Evolutionary conservation across 1,140 invertebrate species (phyloP).

Genomic region (Solenopsis invicta): DNA sequence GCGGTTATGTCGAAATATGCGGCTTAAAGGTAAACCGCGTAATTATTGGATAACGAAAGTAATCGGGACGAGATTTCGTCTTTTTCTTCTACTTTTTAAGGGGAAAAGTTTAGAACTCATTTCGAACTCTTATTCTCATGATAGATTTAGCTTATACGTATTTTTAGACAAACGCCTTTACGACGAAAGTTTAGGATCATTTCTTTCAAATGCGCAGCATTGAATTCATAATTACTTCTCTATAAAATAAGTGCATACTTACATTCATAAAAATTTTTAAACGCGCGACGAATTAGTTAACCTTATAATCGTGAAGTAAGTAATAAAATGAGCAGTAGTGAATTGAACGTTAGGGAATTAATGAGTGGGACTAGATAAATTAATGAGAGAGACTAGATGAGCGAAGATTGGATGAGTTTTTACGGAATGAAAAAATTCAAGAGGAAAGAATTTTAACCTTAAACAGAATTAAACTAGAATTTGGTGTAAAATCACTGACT

Average conservation of each 20-base stretch:
- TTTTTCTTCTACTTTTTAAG: neutral
- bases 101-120: neutral
- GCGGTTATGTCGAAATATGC: conserved; percentile 68
- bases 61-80: neutral
- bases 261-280: neutral
- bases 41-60: conserved; percentile 20
- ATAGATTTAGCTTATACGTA: neutral
- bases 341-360: neutral
- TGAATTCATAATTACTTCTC: neutral
- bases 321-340: neutral
- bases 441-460: neutral
- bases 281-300: neutral
- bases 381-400: too few species aligned
- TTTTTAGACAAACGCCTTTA: neutral
- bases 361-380: neutral
- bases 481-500: neutral
- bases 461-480: neutral
- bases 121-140: neutral
- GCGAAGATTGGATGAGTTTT: too few species aligned
- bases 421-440: neutral
- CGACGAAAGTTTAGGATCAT: neutral
- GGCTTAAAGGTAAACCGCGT: conserved; percentile 14
- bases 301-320: neutral
- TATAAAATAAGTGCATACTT: neutral
- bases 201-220: neutral